A percentile compares a stretch with the other conserved stretches of the same genome.
Evolutionary conservation across 2,113 vertebrate genomes (phyloP).

Genomic region (Silurus glanis): DNA sequence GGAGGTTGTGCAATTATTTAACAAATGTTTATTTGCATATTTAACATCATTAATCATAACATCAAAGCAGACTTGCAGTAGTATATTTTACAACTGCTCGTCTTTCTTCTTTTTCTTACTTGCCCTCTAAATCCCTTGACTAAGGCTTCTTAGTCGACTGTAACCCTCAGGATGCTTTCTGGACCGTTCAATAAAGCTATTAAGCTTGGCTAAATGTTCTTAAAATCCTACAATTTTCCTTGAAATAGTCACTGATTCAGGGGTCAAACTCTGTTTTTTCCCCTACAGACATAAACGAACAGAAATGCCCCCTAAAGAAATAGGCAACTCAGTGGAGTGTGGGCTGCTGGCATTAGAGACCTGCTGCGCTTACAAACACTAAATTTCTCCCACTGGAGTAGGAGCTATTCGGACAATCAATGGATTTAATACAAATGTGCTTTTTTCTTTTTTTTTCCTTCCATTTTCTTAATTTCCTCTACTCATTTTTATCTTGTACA

Average conservation of each 20-base stretch:
- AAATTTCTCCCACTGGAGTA: conserved; percentile 1
- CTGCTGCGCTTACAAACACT: background rate
- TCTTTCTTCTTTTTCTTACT: background rate
- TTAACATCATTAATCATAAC: background rate
- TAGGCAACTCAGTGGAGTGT: background rate
- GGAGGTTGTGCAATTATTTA: background rate
- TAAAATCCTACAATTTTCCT: conserved; percentile 26
- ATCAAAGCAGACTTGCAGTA: background rate
- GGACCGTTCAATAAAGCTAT: conserved; percentile 53
- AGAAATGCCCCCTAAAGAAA: conserved; percentile 40
- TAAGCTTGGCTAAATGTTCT: conserved; percentile 51
- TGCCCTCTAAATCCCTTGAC: background rate
- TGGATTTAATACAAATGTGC: background rate
- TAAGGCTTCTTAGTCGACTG: background rate
- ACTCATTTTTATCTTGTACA: background rate
- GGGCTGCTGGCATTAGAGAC: background rate
- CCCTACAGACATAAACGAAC: conserved; percentile 57
- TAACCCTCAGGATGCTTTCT: conserved; percentile 3
- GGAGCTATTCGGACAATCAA: background rate
- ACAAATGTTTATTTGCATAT: background rate
- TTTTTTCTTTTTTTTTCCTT: background rate
- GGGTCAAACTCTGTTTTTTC: conserved; percentile 18
- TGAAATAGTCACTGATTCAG: conserved; percentile 51
- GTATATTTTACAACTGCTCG: background rate
- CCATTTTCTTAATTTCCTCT: background rate